Conservation (phyloP, 92 coral and sea anemone genomes). For the Epizoanthus rinbou region DNA sequence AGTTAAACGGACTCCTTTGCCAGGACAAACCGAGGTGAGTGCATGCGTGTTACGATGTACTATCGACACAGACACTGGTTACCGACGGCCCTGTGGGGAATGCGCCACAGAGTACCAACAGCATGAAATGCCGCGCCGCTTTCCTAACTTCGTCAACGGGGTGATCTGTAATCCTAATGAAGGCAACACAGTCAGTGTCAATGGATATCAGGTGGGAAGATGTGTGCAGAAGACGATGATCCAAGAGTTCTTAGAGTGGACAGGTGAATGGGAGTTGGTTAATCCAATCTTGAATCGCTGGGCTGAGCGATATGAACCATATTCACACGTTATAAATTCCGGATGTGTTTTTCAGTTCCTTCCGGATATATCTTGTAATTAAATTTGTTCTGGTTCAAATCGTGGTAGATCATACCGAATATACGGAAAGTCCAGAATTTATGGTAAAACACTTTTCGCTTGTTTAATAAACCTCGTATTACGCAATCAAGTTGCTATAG, state of each 20-base stretch:
- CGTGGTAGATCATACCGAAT: background rate
- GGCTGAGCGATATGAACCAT: background rate
- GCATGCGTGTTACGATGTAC: conserved; percentile 4
- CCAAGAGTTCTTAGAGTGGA: background rate
- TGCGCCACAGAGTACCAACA: conserved; percentile 5
- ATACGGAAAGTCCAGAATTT: too few species aligned
- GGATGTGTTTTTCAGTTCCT: background rate
- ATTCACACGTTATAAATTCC: background rate
- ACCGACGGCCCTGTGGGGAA: conserved; percentile 8
- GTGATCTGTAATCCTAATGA: background rate
- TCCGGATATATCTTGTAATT: background rate
- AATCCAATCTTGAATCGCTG: background rate
- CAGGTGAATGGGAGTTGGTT: background rate
- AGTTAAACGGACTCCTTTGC: background rate
- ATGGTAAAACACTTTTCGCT: too few species aligned
- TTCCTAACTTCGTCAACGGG: conserved; percentile 9
- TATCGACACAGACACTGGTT: background rate
- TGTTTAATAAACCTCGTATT: too few species aligned
- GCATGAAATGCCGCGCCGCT: background rate
- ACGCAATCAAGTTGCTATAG: too few species aligned
- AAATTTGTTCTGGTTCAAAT: background rate
- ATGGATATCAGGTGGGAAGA: background rate
- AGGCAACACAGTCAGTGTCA: background rate
- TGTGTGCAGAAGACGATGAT: background rate
- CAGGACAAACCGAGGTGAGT: background rate